Percentiles rank a stretch among this genome's conserved stretches.
These are phyloP conservation scores for Morelia viridis DNA, from an alignment of 2,797 vertebrate species.

Conservation along the genomic window DNA sequence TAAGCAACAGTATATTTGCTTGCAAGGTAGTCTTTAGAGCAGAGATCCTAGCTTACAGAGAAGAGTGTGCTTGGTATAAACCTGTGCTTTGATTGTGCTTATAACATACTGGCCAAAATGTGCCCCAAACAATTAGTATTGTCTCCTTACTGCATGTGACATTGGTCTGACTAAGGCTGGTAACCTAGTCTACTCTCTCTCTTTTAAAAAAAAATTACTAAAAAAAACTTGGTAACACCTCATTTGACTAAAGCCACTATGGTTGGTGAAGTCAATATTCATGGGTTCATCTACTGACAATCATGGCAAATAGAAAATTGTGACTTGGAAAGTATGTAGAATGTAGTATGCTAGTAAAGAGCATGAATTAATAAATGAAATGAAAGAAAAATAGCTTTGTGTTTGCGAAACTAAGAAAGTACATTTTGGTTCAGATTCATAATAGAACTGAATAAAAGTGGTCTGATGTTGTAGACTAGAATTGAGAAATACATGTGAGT, in stretches of 20 bases:
- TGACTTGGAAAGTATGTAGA: not conserved
- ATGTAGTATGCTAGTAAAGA: not conserved
- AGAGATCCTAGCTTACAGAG: not conserved
- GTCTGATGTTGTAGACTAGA: not conserved
- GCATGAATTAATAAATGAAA: not conserved
- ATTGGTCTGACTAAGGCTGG: not conserved
- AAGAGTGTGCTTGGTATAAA: not conserved
- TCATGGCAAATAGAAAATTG: not conserved
- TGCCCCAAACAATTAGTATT: not conserved
- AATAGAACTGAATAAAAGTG: not conserved
- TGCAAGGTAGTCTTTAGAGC: not conserved
- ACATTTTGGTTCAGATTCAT: not conserved
- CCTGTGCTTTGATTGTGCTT: not conserved
- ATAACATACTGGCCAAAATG: not conserved
- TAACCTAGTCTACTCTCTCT: not conserved
- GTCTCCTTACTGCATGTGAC: not conserved
- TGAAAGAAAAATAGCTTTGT: not conserved
- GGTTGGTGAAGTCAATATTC: not conserved
- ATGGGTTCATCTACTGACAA: not conserved
- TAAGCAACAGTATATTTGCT: not conserved
- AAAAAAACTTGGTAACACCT: not conserved
- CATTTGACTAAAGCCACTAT: not conserved
- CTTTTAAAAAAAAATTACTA: not conserved
- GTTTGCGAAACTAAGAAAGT: not conserved
- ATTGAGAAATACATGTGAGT: not conserved